phyloP scores from a whole-genome alignment of 2,888 invertebrate genomes.

The Eristalis intricaria region DNA sequence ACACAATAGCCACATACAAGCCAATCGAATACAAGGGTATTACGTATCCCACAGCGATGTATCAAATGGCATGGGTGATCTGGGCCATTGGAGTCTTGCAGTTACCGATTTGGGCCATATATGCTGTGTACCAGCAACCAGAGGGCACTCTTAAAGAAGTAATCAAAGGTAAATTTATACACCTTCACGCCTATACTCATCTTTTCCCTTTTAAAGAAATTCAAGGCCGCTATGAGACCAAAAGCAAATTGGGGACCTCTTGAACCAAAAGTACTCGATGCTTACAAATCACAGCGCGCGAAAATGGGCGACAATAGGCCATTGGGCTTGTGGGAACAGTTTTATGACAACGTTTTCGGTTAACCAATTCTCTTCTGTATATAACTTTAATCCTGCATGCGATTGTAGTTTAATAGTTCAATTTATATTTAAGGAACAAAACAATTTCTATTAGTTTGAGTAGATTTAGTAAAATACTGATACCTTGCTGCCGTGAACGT shows the following conservation, averaged over 20 bases:
- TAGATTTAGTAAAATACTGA: neutral
- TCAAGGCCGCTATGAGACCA: constrained; percentile 76
- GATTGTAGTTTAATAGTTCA: constrained; percentile 6
- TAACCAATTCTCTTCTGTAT: constrained; percentile 51
- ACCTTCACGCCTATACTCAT: neutral
- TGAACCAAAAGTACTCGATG: constrained; percentile 79
- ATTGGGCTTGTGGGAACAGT: constrained; percentile 64
- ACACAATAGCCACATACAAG: constrained; percentile 85
- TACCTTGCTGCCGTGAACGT: neutral
- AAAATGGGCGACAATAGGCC: constrained; percentile 52
- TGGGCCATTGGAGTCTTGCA: constrained; percentile 82
- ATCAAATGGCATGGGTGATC: constrained; percentile 83
- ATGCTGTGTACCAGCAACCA: constrained; percentile 77
- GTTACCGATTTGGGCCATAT: constrained; percentile 81
- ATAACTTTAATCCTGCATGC: constrained; percentile 1
- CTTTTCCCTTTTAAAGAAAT: constrained; percentile 76
- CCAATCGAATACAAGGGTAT: constrained; percentile 84
- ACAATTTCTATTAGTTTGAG: neutral
- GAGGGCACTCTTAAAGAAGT: constrained; percentile 73
- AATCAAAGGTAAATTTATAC: neutral
- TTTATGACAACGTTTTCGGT: constrained; percentile 78
- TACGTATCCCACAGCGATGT: constrained; percentile 84
- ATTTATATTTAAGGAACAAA: neutral
- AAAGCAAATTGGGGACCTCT: constrained; percentile 78
- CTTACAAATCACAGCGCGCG: constrained; percentile 80